Evolutionary conservation across 2,888 invertebrate genomes (phyloP), one percentile per base, ranked within the genome.

Genomic region (Andrena trimmerana): DNA sequence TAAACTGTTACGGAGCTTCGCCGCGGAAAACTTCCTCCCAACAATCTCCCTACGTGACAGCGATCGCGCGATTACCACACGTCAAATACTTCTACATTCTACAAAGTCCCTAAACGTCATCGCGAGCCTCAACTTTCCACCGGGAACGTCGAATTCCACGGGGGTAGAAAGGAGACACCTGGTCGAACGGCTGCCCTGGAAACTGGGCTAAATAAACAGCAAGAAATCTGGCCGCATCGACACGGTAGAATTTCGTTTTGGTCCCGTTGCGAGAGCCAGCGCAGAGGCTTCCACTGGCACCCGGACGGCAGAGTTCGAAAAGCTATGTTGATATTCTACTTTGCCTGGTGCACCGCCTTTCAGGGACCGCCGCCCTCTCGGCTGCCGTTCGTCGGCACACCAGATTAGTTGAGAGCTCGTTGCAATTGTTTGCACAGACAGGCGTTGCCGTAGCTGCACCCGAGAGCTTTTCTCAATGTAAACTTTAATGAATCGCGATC

Each of bases 351-450:
- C 31, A 20, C 29, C 31, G 60, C 67, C n/a, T 66, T 31, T 33
- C 48, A n/a, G 2, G 48, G 20, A 13, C 29, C n/a, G 8, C 42
- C 42, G n/a, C 20, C 31, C 67, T 10, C 42, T 71, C n/a, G 20
- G 20, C 24, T 29, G 24, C 8, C 73, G 76, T 65, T 84, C 76
- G 72, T 74, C 81, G 78, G 63, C 78, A 65, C 72, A 73, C 73
- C 79, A 77, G 82, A 88, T 85, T 85, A 85, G 76, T 86, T 83
- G 74, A 71, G 74, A 78, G 85, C 82, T 86, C 83, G 87, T 85
- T 87, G 83, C 82, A 77, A 89, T 85, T 89, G 89, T 89, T 89
- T 89, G 88, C 78, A 77, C 83, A 84, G 78, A 78, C 81, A 65
- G 76, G 79, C 82, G 82, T 86, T 83, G 80, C 74, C 79, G 75